Base-by-base conservation (phyloP, 2,797 vertebrate genomes). In the Enteromius afrohamiltoni region DNA sequence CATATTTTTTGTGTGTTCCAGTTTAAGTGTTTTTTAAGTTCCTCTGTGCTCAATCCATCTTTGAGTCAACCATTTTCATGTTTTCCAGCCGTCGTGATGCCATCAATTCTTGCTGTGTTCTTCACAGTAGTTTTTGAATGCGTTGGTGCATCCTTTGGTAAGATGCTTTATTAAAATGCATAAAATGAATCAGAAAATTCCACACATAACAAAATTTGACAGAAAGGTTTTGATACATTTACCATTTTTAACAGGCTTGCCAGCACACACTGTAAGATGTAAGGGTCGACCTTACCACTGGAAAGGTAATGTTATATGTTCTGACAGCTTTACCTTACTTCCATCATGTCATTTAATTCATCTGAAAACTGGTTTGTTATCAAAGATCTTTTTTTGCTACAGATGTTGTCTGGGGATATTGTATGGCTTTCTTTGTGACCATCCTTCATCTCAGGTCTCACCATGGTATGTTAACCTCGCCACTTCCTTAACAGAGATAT, bases 371-470 rank as follows among this genome's bases (percentile, higher is more conserved):
- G 0, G 31, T n/a, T 31, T 55, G 21, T 21, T 70, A 31, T 45
- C 42, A 6, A 31, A n/a, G 26, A 0, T 5, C 14, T 83, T 2
- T 71, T 14, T 80, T 88, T 42, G 87, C 49, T 77, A 60, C 64
- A 93, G 93, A 94, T 90, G 77, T 82, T 11, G 85, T 70, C 58
- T 92, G 90, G 88, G 93, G 93, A 42, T 91, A 92, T 80, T 29
- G 45, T 85, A 77, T 88, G 86, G 92, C 93, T 58, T 1, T 93
- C 67, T 81, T 92, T 11, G 70, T 91, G 34, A 89, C 92, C n/a
- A 0, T 89, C 7, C 45, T 93, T 40, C 82, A 94, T 83, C 86
- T 88, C 37, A 62, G 13, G 3, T 86, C 60, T 5, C 88, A 90
- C 85, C 86, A 93, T 0, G 92, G 93, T 94, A 91, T 1, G 77